Conservation (phyloP, 2,888 invertebrate genomes). For the Drosophila yooni region DNA sequence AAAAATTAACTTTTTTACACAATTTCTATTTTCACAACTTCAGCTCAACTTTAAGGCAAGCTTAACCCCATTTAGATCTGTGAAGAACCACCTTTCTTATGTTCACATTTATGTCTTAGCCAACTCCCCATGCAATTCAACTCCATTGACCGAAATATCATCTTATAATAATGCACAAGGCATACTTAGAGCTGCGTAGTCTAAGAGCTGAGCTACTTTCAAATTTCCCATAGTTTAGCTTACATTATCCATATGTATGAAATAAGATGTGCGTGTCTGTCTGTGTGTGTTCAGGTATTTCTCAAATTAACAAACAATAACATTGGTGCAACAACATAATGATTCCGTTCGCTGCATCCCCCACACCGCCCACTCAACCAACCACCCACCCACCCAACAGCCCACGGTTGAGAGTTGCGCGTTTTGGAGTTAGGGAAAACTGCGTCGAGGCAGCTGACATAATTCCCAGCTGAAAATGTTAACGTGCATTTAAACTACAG, state of each 20-base stretch:
- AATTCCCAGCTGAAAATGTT: conserved; percentile 76
- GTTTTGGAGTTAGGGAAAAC: conserved; percentile 47
- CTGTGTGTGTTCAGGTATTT: conserved; percentile 19
- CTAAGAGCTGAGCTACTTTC: conserved; percentile 18
- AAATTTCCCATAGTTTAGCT: conserved; percentile 45
- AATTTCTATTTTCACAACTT: not conserved
- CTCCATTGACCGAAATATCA: conserved; percentile 25
- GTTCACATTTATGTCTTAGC: not conserved
- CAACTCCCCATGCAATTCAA: conserved; percentile 1
- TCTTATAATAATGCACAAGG: conserved; percentile 16
- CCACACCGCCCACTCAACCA: not conserved
- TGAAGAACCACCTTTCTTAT: not conserved
- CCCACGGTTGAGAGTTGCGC: conserved; percentile 27
- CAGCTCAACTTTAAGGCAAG: not conserved
- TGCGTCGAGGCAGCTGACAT: conserved; percentile 59
- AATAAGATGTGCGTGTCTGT: conserved; percentile 11
- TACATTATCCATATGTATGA: conserved; percentile 13
- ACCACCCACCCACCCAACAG: not conserved
- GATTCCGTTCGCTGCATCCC: conserved; percentile 15
- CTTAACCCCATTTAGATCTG: not conserved
- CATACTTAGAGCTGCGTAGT: conserved; percentile 1
- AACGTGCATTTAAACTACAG: conserved; percentile 69
- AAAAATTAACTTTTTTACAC: not conserved
- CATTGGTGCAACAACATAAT: conserved; percentile 50
- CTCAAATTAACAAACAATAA: conserved; percentile 69